Conservation (phyloP, 2,113 vertebrate species). For the Megaptera novaeangliae region DNA sequence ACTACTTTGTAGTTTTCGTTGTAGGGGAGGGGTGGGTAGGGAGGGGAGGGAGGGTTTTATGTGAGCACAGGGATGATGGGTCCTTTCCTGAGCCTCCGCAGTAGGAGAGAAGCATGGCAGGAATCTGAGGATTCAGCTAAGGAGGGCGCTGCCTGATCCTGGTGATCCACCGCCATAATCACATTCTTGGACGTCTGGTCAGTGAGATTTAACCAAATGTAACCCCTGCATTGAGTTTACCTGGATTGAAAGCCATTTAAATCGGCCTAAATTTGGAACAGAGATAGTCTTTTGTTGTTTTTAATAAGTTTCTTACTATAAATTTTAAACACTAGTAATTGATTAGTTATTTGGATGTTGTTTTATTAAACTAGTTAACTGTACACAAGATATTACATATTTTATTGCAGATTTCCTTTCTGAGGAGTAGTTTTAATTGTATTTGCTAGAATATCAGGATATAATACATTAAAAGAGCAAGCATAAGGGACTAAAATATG, state of each 20-base stretch:
- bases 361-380: constrained; percentile 14
- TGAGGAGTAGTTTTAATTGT: neutral
- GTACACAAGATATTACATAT: neutral
- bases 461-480: neutral
- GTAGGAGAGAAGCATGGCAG: neutral
- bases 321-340: constrained; percentile 26
- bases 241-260: neutral
- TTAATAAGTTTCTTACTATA: constrained; percentile 45
- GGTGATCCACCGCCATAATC: neutral
- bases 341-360: neutral
- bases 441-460: neutral
- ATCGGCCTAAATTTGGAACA: constrained; percentile 24
- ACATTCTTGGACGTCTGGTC: neutral
- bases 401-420: constrained; percentile 3
- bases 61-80: neutral
- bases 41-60: neutral
- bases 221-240: neutral
- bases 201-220: neutral
- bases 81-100: neutral
- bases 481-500: neutral
- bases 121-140: neutral
- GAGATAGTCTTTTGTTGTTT: neutral
- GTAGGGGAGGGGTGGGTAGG: neutral
- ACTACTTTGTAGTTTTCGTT: neutral
- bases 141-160: neutral